Evolutionary conservation across 2,113 vertebrate species (phyloP), one percentile per base, ranked within the genome.

Genomic region (Mugil cephalus): DNA sequence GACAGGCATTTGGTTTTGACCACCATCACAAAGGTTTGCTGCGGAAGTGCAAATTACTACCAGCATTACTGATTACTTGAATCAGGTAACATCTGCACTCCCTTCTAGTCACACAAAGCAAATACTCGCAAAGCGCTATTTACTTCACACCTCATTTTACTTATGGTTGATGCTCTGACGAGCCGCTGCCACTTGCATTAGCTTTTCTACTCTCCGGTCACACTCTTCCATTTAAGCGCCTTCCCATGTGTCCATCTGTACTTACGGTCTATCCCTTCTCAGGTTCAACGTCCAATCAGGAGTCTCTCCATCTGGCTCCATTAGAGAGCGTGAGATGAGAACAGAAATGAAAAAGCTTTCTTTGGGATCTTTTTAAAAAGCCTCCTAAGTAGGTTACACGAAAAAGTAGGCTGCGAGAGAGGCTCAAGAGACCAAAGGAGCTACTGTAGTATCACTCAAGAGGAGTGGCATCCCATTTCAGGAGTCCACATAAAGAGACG

Each of bases 351-450:
- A 87, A 82, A 84, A 73, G 82, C 90, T 90, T 92, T 91, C 89
- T 85, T 84, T 93, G 88, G 90, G 90, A 90, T 91, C 87, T 82
- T 89, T 93, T 92, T 82, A 90, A 92, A 91, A 93, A 91, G 88
- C 86, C 75, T 85, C 69, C 85, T 90, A 94, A 94, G 88, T 94
- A 93, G 94, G 94, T 93, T 94, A 91, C 69, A 89, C 84, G 87
- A 82, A 76, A 91, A 94, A 94, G 82, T 94, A 94, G 94, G 94
- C 90, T 93, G 87, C 59, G 50, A 68, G 79, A 78, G 53, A 86
- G 74, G 69, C 93, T 91, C 91, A 30, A 79, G 93, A 91, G 93
- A 90, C 83, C 73, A 17, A 65, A 84, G 86, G 78, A 89, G 91
- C 82, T 87, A 84, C 84, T 81, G 82, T 82, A 79, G 77, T 77